Evolutionary conservation across 2,888 invertebrate genomes (phyloP).

Genomic region (Zhuqinia jingwanae): DNA sequence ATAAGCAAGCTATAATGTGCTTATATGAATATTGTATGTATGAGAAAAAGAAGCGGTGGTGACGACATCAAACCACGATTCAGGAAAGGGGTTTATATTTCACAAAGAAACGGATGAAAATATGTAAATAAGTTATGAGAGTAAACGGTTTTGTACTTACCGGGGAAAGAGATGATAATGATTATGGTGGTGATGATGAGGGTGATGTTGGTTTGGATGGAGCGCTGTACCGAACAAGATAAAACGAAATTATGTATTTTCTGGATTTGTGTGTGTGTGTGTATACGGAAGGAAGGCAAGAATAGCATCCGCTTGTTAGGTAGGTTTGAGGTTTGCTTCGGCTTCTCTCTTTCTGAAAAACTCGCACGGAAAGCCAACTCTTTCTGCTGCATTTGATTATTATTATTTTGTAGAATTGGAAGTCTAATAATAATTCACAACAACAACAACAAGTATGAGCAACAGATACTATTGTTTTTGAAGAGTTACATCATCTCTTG

Average conservation of each 20-base stretch:
- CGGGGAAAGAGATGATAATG: not conserved
- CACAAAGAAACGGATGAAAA: slow-evolving; percentile 49
- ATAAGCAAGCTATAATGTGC: slow-evolving; percentile 39
- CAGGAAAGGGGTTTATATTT: not conserved
- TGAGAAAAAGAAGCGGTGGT: not conserved
- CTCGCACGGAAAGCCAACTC: too few species aligned
- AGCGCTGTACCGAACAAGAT: not conserved
- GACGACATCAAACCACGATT: too few species aligned
- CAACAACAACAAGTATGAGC: slow-evolving; percentile 57
- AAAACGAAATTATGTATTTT: slow-evolving; percentile 36
- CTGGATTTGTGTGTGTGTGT: too few species aligned
- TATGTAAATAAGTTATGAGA: slow-evolving; percentile 60
- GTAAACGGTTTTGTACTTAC: slow-evolving; percentile 49
- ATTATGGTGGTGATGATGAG: slow-evolving; percentile 5
- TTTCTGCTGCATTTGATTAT: not conserved
- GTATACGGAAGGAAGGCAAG: not conserved
- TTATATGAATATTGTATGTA: too few species aligned
- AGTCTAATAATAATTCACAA: slow-evolving; percentile 36
- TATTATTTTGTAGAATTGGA: slow-evolving; percentile 24
- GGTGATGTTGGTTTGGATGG: not conserved
- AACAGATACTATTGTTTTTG: slow-evolving; percentile 59
- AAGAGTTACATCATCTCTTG: slow-evolving; percentile 52
- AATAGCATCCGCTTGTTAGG: slow-evolving; percentile 14
- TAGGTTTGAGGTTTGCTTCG: too few species aligned
- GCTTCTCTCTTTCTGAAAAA: too few species aligned